Evolutionary conservation across 2,888 invertebrate genomes (phyloP), one percentile per base, ranked within the genome.

Genomic region (Geophilus truncorum): DNA sequence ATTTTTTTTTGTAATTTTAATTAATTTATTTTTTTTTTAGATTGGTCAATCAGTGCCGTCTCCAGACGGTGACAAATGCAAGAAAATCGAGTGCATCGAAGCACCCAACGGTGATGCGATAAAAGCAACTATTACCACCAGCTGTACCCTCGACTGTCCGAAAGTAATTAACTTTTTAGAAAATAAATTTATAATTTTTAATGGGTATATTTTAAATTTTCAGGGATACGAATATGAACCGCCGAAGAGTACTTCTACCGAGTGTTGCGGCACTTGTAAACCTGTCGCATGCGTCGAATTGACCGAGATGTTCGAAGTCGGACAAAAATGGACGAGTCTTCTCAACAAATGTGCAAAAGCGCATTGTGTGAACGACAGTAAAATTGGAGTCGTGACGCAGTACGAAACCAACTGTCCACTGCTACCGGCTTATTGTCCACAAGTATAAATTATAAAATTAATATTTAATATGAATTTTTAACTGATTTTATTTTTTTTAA

Each of bases 31-130:
- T 57, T 15, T 0, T 4, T 18, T 40, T 79, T 84, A 86, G 28
- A 86, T 90, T 21, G 91, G 90, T n/a, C 90, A 91, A 82, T 90
- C 89, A 83, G 91, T 91, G 91, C 87, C 88, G 0, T 89, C 89
- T 0, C 84, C 89, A 0, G 87, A 89, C 0, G 87, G 86, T 2
- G 88, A 92, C 84, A 88, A 88, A 45, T 92, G 92, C 85, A 90
- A 89, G 83, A 89, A 87, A 18, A 88, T 89, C 84, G 87, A 87
- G 25, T 92, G 92, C 84, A 86, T 86, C 23, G 84, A 87, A 76
- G 86, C 87, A 9, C 86, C 85, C 0, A 87, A 87, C 12, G 90
- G 88, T 15, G 88, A 89, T 80, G 86, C 91, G 7, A 87, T 88
- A 79, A 89, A 89, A 82, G 87, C 89, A 84, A 90, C 90, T 83